phyloP scores from a whole-genome alignment of 2,113 vertebrate genomes.

The Rhynchomys soricoides region DNA sequence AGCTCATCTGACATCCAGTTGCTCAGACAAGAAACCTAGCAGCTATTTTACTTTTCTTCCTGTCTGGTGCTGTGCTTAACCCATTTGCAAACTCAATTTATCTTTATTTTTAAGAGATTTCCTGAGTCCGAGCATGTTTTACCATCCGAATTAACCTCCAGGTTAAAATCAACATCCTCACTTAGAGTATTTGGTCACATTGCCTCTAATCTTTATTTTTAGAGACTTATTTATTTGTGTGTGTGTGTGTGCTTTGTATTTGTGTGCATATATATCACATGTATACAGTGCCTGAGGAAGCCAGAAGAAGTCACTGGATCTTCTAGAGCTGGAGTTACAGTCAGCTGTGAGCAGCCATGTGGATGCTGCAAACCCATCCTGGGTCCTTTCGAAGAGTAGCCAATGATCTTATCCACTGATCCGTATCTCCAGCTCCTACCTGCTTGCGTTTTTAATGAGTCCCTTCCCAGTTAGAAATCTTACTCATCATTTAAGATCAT shows the following conservation, averaged over 20 bases:
- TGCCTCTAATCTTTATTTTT: background rate
- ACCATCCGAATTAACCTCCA: background rate
- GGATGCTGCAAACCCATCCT: background rate
- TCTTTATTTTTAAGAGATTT: background rate
- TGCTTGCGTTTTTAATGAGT: background rate
- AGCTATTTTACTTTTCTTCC: background rate
- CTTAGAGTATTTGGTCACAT: background rate
- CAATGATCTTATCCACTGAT: background rate
- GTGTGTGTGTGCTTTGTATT: background rate
- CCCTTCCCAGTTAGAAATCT: background rate
- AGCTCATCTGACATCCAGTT: no score
- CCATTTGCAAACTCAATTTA: background rate
- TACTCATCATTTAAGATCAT: background rate
- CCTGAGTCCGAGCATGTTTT: background rate
- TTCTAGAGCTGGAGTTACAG: background rate
- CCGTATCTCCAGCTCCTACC: background rate
- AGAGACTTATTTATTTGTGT: background rate
- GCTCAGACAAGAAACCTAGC: background rate
- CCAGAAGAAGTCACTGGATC: background rate
- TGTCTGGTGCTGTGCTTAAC: background rate
- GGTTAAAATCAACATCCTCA: no score
- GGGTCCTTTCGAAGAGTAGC: background rate
- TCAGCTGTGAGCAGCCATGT: no score
- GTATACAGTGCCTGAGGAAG: background rate
- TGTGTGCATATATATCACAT: background rate